Evolutionary conservation across 1,140 invertebrate species (phyloP).

Genomic region (Drosophila lowei): DNA sequence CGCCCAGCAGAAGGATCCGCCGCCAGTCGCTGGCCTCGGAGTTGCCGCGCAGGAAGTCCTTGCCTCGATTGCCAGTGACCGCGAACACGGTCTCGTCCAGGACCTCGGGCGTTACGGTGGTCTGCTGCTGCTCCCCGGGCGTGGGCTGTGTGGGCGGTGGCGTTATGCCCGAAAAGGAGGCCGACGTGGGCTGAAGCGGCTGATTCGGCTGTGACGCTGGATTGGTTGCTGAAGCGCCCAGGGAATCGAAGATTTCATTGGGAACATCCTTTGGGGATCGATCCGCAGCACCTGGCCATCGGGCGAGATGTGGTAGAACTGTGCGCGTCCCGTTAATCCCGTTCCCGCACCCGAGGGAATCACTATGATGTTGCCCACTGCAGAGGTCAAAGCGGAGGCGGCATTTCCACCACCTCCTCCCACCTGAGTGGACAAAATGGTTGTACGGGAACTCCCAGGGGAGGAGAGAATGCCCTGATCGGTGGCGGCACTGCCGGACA

Average conservation of each 20-base stretch:
- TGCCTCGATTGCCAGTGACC: constrained; percentile 25
- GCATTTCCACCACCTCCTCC: constrained; percentile 8
- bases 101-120: constrained; percentile 33
- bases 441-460: constrained; percentile 21
- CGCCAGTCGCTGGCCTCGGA: constrained; percentile 63
- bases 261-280: constrained; percentile 52
- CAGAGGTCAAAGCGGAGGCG: constrained; percentile 20
- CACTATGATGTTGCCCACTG: constrained; percentile 66
- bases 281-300: constrained; percentile 58
- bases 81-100: constrained; percentile 57
- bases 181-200: constrained; percentile 29
- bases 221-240: constrained; percentile 5
- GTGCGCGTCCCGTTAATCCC: constrained; percentile 42
- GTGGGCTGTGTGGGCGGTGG: constrained; percentile 48
- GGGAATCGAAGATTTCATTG: constrained; percentile 46
- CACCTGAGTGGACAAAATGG: constrained; percentile 34
- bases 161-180: constrained; percentile 45
- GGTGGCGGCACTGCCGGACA: constrained; percentile 26
- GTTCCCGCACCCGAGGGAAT: constrained; percentile 37
- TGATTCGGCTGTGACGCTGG: constrained; percentile 19
- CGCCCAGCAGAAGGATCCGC: constrained; percentile 56
- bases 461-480: neutral
- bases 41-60: constrained; percentile 41
- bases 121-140: constrained; percentile 6
- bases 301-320: constrained; percentile 60